phyloP scores from a whole-genome alignment of 2,888 invertebrate species.

The Parochlus steinenii region DNA sequence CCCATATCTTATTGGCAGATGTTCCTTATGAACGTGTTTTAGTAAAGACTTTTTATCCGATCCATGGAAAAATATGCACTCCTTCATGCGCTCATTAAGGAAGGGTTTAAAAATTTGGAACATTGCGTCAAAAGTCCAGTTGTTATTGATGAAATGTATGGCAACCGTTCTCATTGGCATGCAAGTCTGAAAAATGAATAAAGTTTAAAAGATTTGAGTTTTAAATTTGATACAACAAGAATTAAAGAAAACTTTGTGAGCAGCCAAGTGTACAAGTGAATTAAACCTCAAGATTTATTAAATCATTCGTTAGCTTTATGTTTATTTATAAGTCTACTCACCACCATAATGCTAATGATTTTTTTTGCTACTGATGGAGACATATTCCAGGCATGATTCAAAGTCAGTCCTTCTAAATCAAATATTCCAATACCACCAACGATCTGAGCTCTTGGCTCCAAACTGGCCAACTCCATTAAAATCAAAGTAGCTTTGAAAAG shows the following conservation, averaged over 20 bases:
- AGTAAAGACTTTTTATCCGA: slow-evolving; percentile 54
- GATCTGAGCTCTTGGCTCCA: slow-evolving; percentile 60
- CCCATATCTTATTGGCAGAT: slow-evolving; percentile 43
- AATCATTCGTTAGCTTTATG: slow-evolving; percentile 6
- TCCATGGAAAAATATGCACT: slow-evolving; percentile 44
- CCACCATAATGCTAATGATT: slow-evolving; percentile 52
- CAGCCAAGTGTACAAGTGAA: background rate
- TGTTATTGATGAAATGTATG: slow-evolving; percentile 63
- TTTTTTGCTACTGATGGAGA: slow-evolving; percentile 52
- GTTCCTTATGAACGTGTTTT: slow-evolving; percentile 49
- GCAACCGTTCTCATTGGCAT: slow-evolving; percentile 58
- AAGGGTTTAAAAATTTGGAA: slow-evolving; percentile 65
- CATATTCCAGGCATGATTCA: slow-evolving; percentile 55
- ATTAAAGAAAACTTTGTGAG: background rate
- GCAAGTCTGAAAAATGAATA: slow-evolving; percentile 37
- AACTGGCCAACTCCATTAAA: slow-evolving; percentile 51
- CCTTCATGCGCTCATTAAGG: slow-evolving; percentile 47
- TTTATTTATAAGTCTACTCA: slow-evolving; percentile 26
- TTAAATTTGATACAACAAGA: too few relatives aligned
- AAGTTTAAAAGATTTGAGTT: too few relatives aligned
- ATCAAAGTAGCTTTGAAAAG: slow-evolving; percentile 54
- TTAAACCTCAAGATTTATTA: too few relatives aligned
- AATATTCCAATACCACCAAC: slow-evolving; percentile 61
- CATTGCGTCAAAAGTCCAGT: slow-evolving; percentile 65
- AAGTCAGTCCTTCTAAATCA: slow-evolving; percentile 51